phyloP scores from a whole-genome alignment of 1,140 invertebrate species.

The Tetramorium parvispinum region DNA sequence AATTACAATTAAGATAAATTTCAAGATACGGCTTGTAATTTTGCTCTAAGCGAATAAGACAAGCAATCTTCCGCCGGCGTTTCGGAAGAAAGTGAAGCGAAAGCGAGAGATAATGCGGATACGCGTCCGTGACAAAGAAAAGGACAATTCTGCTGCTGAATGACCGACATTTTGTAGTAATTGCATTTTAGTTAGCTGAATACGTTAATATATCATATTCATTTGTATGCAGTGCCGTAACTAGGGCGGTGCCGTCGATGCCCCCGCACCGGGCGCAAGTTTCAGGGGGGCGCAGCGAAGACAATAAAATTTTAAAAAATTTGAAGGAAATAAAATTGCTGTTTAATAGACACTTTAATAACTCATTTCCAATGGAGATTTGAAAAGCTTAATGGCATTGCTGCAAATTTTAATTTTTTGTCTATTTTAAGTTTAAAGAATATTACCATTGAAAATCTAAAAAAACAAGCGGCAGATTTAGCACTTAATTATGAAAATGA shows the following conservation, averaged over 20 bases:
- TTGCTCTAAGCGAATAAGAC: too few relatives aligned
- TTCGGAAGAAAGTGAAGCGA: constrained; percentile 48
- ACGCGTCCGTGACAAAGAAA: constrained; percentile 24
- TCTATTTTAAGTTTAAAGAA: constrained; percentile 23
- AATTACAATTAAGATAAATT: constrained; percentile 23
- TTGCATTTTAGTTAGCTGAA: neutral
- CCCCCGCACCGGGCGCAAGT: too few relatives aligned
- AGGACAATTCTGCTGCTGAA: constrained; percentile 8
- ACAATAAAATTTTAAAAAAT: too few relatives aligned
- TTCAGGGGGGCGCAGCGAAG: too few relatives aligned
- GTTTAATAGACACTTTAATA: constrained; percentile 21
- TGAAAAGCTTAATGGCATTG: constrained; percentile 12
- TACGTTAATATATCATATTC: neutral
- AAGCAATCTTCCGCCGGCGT: neutral
- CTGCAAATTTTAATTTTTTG: constrained; percentile 17
- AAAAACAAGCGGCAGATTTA: constrained; percentile 18
- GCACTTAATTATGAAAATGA: neutral
- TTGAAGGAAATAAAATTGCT: too few relatives aligned
- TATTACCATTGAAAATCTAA: constrained; percentile 1
- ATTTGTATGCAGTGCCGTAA: neutral
- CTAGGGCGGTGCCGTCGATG: too few relatives aligned
- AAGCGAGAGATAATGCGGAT: constrained; percentile 37
- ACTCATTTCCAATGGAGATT: constrained; percentile 13
- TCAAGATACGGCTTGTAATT: constrained; percentile 6
- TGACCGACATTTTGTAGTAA: constrained; percentile 29